Base-by-base conservation (phyloP, 2,888 invertebrate genomes). In the Exocentrus adspersus region DNA sequence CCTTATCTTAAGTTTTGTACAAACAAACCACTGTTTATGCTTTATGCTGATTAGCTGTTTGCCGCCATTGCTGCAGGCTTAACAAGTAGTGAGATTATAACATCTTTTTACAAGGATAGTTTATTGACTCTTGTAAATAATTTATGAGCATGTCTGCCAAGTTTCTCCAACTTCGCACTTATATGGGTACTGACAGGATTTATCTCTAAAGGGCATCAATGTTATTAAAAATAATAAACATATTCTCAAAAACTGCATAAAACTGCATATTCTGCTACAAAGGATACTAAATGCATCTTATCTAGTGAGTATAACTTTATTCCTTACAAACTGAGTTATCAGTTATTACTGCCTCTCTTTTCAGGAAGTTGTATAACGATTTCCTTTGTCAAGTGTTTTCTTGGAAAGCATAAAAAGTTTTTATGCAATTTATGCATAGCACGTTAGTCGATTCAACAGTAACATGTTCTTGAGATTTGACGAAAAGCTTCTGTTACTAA, bases 51-150 rank as follows among this genome's bases (percentile, higher is more conserved):
- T 42, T 43, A 54, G 53, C 14, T 54, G 42, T 24, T 1, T 42
- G 54, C 54, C 20, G 54, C 54, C 54, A 54, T 54, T 16, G 17
- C 43, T 54, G 5, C 16, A 7, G 28, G 28, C 4, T 54, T 43
- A 53, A 43, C 54, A 54, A 54, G 43, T 54, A 54, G 19, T 5
- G 54, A 17, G 43, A 54, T 30, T 17, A 41, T 16, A n/a, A 43
- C 30, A 10, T 54, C 17, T 24, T 43, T 54, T 54, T 54, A 43
- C 21, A 20, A 43, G 24, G 54, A 43, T 43, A 43, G 54, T 54
- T 43, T 54, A 54, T 54, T 54, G 54, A 54, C 54, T 54, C 54
- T 54, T 45, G 28, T 37, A n/a, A 43, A 54, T 43, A 30, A 54
- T 54, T 54, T 54, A 54, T 43, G 42, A 43, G 16, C 43, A 2